These are phyloP conservation scores for Standfussiana lucernea DNA, from an alignment of 2,888 invertebrate species.

Conservation along the genomic window DNA sequence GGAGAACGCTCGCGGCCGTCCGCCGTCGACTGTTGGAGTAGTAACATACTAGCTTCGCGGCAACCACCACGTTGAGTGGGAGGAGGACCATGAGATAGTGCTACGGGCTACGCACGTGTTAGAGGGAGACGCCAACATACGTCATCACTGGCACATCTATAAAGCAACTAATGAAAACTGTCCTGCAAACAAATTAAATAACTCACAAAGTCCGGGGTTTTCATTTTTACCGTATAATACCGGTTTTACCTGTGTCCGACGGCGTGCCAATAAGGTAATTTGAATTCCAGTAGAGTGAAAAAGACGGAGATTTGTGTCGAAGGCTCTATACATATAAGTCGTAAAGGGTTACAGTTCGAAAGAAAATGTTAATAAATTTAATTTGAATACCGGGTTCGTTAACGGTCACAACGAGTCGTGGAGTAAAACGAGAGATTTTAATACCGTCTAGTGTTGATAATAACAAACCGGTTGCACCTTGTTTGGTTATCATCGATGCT, in stretches of 20 bases:
- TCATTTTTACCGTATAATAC: conserved; percentile 82
- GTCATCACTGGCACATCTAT: conserved; percentile 82
- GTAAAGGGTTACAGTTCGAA: conserved; percentile 75
- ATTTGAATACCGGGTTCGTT: conserved; percentile 85
- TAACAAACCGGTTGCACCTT: conserved; percentile 56
- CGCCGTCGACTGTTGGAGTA: conserved; percentile 85
- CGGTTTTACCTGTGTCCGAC: conserved; percentile 87
- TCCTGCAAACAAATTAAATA: conserved; percentile 77
- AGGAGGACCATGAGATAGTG: conserved; percentile 81
- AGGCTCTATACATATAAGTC: conserved; percentile 76
- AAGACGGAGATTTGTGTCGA: conserved; percentile 84
- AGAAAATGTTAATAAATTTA: conserved; percentile 83
- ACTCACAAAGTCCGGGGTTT: conserved; percentile 70
- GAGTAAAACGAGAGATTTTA: conserved; percentile 57
- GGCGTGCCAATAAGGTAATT: conserved; percentile 88
- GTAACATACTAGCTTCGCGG: conserved; percentile 82
- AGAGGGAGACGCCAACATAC: conserved; percentile 77
- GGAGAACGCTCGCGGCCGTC: conserved; percentile 84
- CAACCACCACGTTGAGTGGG: conserved; percentile 83
- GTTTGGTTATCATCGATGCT: conserved; percentile 47
- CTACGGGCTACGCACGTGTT: conserved; percentile 72
- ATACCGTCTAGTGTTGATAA: conserved; percentile 53
- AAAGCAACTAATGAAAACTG: conserved; percentile 84
- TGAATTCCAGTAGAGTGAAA: conserved; percentile 89
- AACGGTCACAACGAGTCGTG: conserved; percentile 77